These are phyloP conservation scores for Chloroclystis v-ata DNA, from an alignment of 2,888 invertebrate genomes.

Conservation along the genomic window DNA sequence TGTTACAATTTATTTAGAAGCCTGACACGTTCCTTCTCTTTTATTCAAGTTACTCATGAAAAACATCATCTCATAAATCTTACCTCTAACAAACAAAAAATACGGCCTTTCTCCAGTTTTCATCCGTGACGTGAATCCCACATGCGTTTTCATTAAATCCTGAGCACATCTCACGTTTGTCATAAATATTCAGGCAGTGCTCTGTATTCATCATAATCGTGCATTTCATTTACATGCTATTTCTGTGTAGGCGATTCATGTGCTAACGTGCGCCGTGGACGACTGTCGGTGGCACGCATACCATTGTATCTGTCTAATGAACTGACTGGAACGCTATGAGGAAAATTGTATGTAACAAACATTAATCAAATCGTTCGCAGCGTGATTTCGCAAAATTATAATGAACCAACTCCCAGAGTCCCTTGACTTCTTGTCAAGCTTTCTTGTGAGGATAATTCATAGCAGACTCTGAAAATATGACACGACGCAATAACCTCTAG, in stretches of 20 bases:
- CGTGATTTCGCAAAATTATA: no score
- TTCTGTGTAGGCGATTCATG: conserved; percentile 42
- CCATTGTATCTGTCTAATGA: conserved; percentile 7
- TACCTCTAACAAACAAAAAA: conserved; percentile 16
- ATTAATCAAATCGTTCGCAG: no score
- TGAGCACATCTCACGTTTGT: conserved; percentile 43
- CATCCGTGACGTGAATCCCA: conserved; percentile 26
- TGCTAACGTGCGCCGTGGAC: conserved; percentile 37
- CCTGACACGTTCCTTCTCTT: no score
- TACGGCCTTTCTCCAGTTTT: conserved; percentile 19
- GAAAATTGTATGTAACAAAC: no score
- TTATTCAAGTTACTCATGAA: no score
- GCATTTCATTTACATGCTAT: conserved; percentile 69
- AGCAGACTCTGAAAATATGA: no score
- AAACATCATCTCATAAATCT: conserved; percentile 16
- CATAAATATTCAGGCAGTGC: conserved; percentile 62
- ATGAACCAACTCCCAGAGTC: no score
- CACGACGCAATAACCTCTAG: no score
- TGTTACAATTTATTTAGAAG: no score
- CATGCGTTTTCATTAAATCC: conserved; percentile 39
- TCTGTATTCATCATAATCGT: conserved; percentile 62
- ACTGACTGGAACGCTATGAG: neutral
- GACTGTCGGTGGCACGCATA: conserved; percentile 15
- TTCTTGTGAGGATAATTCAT: no score
- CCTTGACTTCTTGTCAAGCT: no score